A percentile compares a stretch with the other conserved stretches of the same genome.
Conservation (phyloP, 2,113 vertebrate genomes). For the Corapipo altera region DNA sequence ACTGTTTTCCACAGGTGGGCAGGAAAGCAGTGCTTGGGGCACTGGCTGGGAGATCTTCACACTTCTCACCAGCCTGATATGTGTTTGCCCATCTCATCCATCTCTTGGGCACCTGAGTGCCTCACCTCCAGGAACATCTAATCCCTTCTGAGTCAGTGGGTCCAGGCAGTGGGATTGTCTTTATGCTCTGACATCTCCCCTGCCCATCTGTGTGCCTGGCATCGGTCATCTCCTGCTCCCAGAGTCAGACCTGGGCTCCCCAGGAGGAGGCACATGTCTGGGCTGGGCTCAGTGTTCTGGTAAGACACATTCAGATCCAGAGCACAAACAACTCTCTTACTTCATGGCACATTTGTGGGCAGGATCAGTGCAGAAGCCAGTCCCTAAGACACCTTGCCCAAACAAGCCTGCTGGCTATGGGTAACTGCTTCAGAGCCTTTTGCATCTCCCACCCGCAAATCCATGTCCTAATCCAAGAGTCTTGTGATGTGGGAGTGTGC, state of each 20-base stretch:
- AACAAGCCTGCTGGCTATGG: not conserved
- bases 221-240: not conserved
- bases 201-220: not conserved
- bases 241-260: not conserved
- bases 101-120: not conserved
- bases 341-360: not conserved
- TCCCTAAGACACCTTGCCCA: not conserved
- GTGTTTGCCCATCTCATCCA: not conserved
- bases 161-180: not conserved
- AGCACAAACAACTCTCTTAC: not conserved
- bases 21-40: not conserved
- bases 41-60: not conserved
- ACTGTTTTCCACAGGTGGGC: fast-evolving
- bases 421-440: not conserved
- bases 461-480: not conserved
- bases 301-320: not conserved
- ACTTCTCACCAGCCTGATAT: not conserved
- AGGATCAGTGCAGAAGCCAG: not conserved
- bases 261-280: not conserved
- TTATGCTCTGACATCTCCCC: not conserved
- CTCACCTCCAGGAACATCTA: not conserved
- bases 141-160: not conserved
- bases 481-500: not conserved
- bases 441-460: not conserved
- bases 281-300: not conserved